Percentiles rank a stretch among this genome's conserved stretches.
These are phyloP conservation scores for Deilephila porcellus DNA, from an alignment of 2,888 invertebrate genomes.

Conservation along the genomic window DNA sequence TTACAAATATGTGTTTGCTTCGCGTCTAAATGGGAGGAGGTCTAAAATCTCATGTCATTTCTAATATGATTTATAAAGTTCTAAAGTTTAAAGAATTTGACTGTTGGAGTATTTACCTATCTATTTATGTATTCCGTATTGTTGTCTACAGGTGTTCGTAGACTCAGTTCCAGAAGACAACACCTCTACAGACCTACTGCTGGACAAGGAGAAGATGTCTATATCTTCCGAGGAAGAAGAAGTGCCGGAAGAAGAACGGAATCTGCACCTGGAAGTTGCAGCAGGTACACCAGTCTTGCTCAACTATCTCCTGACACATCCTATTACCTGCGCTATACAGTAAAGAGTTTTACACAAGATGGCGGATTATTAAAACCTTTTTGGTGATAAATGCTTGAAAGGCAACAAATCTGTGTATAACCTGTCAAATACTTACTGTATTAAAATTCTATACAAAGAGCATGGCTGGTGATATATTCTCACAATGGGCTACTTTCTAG, in stretches of 20 bases:
- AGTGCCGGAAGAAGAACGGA: slow-evolving; percentile 50
- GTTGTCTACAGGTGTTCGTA: slow-evolving; percentile 66
- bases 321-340: slow-evolving; percentile 72
- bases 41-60: too few relatives aligned
- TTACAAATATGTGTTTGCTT: too few relatives aligned
- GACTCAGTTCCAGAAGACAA: slow-evolving; percentile 66
- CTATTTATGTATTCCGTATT: background rate
- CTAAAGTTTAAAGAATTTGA: too few relatives aligned
- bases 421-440: background rate
- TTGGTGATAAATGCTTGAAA: background rate
- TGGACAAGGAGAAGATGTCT: slow-evolving; percentile 65
- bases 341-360: slow-evolving; percentile 37
- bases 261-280: slow-evolving; percentile 71
- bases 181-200: slow-evolving; percentile 68
- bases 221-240: slow-evolving; percentile 58
- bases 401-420: background rate
- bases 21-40: too few relatives aligned
- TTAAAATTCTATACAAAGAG: too few relatives aligned
- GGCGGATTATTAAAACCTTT: background rate
- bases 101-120: too few relatives aligned
- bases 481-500: too few relatives aligned
- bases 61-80: too few relatives aligned
- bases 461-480: too few relatives aligned
- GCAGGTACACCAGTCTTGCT: slow-evolving; percentile 77
- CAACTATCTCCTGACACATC: slow-evolving; percentile 74